Evolutionary conservation across 2,888 invertebrate genomes (phyloP).

Genomic region (Plebejus argus): DNA sequence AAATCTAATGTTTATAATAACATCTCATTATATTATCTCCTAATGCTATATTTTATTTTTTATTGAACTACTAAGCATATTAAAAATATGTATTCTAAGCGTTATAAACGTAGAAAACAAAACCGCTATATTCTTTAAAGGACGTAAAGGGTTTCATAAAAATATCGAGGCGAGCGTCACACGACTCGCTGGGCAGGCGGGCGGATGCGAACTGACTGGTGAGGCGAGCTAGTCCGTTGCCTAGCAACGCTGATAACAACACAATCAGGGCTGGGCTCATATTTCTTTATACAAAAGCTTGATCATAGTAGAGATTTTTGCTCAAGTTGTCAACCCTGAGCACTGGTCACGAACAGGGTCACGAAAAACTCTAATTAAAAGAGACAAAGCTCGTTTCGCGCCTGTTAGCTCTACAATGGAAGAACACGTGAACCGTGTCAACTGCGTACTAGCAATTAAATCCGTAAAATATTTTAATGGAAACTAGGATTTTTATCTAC

Average conservation of each 20-base stretch:
- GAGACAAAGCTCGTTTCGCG: conserved; percentile 21
- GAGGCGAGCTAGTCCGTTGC: conserved; percentile 64
- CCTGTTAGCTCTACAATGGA: conserved; percentile 5
- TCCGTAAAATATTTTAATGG: not conserved
- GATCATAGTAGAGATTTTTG: not conserved
- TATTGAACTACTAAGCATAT: not conserved
- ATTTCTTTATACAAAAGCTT: not conserved
- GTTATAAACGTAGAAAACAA: conserved; percentile 46
- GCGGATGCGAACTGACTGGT: conserved; percentile 69
- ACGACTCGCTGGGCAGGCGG: conserved; percentile 59
- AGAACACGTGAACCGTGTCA: not conserved
- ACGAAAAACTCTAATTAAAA: conserved; percentile 23
- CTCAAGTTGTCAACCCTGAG: not conserved
- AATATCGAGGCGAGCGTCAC: not conserved
- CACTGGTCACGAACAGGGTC: conserved; percentile 42
- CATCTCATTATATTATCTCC: too few species aligned
- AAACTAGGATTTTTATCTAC: not conserved
- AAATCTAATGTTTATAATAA: not conserved
- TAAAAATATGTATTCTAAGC: not conserved
- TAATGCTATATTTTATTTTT: not conserved
- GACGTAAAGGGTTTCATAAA: conserved; percentile 1
- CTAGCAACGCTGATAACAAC: conserved; percentile 74
- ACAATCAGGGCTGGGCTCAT: not conserved
- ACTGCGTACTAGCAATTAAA: conserved; percentile 9
- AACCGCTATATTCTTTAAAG: conserved; percentile 22